Percentiles rank a stretch among this genome's conserved stretches.
phyloP scores from a whole-genome alignment of 2,797 vertebrate genomes.

The Cephalopachus bancanus region DNA sequence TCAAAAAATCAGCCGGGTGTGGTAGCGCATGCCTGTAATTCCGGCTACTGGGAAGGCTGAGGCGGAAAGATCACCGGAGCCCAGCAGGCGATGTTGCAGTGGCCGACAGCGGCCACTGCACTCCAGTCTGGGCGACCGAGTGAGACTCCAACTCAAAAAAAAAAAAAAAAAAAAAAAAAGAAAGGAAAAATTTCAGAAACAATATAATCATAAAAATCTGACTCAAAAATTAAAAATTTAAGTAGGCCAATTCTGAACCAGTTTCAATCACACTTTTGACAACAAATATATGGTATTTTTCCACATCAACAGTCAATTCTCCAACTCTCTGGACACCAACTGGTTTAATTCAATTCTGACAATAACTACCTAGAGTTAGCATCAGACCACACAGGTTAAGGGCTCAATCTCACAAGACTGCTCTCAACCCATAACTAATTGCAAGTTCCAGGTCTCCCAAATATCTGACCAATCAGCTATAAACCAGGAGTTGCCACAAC shows the following conservation, averaged over 20 bases:
- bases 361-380: not conserved
- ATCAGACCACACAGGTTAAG: no score
- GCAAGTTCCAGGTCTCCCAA: not conserved
- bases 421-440: not conserved
- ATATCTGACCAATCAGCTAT: not conserved
- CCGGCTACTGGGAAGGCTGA: no score
- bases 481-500: not conserved
- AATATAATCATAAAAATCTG: not conserved
- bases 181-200: not conserved
- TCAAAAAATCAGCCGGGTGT: no score
- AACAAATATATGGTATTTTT: not conserved
- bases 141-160: no score
- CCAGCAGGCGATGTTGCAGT: no score
- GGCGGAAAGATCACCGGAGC: no score
- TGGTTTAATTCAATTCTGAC: not conserved
- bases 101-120: no score
- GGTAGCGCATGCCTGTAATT: no score
- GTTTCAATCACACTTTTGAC: not conserved
- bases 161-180: no score
- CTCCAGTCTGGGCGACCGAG: no score
- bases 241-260: not conserved
- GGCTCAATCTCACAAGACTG: no score
- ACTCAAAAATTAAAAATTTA: slow-evolving; percentile 16
- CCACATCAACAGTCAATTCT: not conserved
- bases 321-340: not conserved